phyloP scores from a whole-genome alignment of 2,113 vertebrate species.

The Xyliphius kryptos region DNA sequence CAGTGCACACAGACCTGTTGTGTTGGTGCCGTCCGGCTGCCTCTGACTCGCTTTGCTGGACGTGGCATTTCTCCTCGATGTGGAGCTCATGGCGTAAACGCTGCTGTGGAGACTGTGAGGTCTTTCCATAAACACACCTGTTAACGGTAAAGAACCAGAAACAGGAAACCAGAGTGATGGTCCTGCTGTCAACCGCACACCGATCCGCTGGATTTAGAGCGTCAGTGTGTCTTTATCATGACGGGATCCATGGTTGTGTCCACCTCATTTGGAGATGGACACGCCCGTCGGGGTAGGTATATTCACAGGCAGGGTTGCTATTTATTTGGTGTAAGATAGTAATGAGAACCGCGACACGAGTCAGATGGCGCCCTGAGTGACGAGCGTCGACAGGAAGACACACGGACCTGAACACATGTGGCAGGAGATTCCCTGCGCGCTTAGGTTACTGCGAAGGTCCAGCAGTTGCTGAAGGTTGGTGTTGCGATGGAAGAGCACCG shows the following conservation, averaged over 20 bases:
- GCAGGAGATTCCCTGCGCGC: slow-evolving; percentile 91
- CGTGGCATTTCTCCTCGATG: slow-evolving; percentile 66
- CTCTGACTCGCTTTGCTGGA: slow-evolving; percentile 40
- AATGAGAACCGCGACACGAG: too few species aligned
- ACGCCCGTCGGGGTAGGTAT: too few species aligned
- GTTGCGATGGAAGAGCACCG: slow-evolving; percentile 81
- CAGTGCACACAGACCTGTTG: slow-evolving; percentile 22
- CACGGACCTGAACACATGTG: slow-evolving; percentile 86
- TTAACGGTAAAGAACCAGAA: slow-evolving; percentile 26
- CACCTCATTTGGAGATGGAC: too few species aligned
- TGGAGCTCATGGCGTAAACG: slow-evolving; percentile 65
- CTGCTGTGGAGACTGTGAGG: slow-evolving; percentile 77
- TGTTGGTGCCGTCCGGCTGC: slow-evolving; percentile 26
- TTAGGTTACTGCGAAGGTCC: slow-evolving; percentile 92
- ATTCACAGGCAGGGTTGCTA: too few species aligned
- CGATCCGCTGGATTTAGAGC: too few species aligned
- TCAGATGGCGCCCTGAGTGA: too few species aligned
- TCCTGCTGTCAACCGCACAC: too few species aligned
- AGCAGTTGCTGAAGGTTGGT: slow-evolving; percentile 94
- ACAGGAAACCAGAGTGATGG: too few species aligned
- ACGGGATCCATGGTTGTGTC: too few species aligned
- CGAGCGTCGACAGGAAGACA: too few species aligned
- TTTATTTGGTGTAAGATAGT: too few species aligned
- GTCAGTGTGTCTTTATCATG: too few species aligned
- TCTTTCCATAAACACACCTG: slow-evolving; percentile 96